Conservation (phyloP, 2,888 invertebrate species). For the Drosophila recens region DNA sequence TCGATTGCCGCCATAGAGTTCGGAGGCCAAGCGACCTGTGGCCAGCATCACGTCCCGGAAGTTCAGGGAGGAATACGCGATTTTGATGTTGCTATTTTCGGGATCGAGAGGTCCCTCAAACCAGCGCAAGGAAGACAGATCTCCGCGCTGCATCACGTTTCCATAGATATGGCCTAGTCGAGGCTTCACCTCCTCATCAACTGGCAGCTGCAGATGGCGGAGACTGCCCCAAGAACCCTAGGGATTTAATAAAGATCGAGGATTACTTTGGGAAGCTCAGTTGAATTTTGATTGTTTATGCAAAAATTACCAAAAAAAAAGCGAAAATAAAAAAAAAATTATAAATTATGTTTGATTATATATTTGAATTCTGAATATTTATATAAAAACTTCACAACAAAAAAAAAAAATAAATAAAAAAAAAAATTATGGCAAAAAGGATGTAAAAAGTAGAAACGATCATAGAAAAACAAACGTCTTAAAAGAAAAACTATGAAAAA, state of each 20-base stretch:
- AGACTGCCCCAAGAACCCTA: conserved; percentile 90
- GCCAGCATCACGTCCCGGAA: conserved; percentile 98
- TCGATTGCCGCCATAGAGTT: conserved; percentile 90
- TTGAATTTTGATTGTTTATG: too few relatives aligned
- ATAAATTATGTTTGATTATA: too few relatives aligned
- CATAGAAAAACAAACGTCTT: too few relatives aligned
- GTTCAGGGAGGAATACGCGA: conserved; percentile 92
- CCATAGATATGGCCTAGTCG: conserved; percentile 90
- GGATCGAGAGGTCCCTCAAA: conserved; percentile 88
- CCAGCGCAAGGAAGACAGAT: conserved; percentile 94
- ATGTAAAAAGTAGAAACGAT: too few relatives aligned
- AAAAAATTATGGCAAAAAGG: too few relatives aligned
- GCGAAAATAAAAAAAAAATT: too few relatives aligned
- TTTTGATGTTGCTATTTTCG: conserved; percentile 86
- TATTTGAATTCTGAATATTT: too few relatives aligned
- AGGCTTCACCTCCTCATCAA: conserved; percentile 84
- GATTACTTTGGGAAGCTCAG: background rate
- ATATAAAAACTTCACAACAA: too few relatives aligned
- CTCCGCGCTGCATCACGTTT: conserved; percentile 92
- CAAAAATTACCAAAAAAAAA: too few relatives aligned
- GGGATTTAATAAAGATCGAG: background rate
- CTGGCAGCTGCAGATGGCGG: conserved; percentile 89
- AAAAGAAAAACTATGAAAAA: too few relatives aligned
- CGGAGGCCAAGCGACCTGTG: conserved; percentile 94
- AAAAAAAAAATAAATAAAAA: too few relatives aligned